phyloP scores from a whole-genome alignment of 2,888 invertebrate species.

The Zhuqinia jingwanae region DNA sequence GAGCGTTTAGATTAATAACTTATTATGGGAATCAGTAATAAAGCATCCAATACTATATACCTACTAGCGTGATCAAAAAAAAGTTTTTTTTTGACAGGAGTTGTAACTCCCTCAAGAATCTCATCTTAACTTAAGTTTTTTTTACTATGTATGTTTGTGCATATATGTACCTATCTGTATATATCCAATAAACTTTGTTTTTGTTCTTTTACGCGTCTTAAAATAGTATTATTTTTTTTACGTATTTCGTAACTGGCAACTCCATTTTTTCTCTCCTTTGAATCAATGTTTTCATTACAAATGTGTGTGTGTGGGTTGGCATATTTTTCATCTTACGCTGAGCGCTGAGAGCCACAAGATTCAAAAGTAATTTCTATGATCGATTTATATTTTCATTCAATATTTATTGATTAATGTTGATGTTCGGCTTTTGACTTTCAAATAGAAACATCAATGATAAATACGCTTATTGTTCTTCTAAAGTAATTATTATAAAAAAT shows the following conservation, averaged over 20 bases:
- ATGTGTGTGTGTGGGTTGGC: conserved; percentile 19
- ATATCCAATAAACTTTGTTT: neutral
- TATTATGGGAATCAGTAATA: conserved; percentile 48
- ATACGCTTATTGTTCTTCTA: conserved; percentile 35
- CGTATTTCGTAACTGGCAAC: too few relatives aligned
- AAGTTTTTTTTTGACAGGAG: conserved; percentile 37
- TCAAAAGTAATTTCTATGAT: conserved; percentile 38
- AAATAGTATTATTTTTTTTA: conserved; percentile 1
- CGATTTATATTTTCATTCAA: conserved; percentile 40
- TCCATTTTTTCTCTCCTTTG: neutral
- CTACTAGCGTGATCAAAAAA: conserved; percentile 7
- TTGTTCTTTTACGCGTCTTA: neutral
- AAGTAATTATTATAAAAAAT: conserved; percentile 10
- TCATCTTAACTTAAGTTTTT: too few relatives aligned
- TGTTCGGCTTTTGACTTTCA: conserved; percentile 19
- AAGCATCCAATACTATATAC: too few relatives aligned
- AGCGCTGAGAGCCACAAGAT: conserved; percentile 10
- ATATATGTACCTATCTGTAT: too few relatives aligned
- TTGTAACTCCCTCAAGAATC: conserved; percentile 50
- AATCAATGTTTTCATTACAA: neutral
- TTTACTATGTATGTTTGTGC: too few relatives aligned
- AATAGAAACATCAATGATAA: conserved; percentile 35
- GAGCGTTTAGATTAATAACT: conserved; percentile 58
- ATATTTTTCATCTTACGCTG: too few relatives aligned
- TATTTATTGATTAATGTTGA: conserved; percentile 31